phyloP scores from a whole-genome alignment of 2,113 vertebrate species.

The Mirounga angustirostris region DNA sequence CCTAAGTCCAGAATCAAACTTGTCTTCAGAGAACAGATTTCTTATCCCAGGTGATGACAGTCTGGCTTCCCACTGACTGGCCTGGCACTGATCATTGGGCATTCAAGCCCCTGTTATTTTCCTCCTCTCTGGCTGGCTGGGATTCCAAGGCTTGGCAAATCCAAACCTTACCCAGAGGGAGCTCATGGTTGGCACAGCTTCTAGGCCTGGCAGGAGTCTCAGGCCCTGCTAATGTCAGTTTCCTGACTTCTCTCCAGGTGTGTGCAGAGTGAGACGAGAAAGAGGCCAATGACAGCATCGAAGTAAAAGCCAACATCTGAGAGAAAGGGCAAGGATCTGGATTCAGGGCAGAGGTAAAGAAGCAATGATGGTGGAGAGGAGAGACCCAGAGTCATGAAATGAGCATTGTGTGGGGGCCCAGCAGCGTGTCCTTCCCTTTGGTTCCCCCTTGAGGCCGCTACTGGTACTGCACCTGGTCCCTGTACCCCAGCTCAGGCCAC shows the following conservation, averaged over 20 bases:
- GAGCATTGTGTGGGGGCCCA: not conserved
- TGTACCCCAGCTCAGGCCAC: not conserved
- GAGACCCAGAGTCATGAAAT: not conserved
- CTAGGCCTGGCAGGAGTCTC: conserved; percentile 34
- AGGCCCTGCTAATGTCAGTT: conserved; percentile 36
- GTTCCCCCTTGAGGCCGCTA: conserved; percentile 70
- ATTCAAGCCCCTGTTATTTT: conserved; percentile 53
- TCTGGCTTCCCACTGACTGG: conserved; percentile 31
- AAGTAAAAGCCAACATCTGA: conserved; percentile 48
- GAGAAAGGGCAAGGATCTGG: not conserved
- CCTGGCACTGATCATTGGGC: conserved; percentile 28
- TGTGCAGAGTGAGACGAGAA: conserved; percentile 58
- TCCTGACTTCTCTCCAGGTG: conserved; percentile 69
- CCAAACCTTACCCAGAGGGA: conserved; percentile 24
- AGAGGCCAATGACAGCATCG: not conserved
- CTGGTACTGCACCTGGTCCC: conserved; percentile 59
- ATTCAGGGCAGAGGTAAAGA: not conserved
- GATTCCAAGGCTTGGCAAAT: conserved; percentile 42
- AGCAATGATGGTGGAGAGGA: not conserved
- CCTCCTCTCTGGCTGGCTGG: conserved; percentile 50
- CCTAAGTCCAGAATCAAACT: not conserved
- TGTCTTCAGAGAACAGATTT: conserved; percentile 58
- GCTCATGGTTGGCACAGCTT: conserved; percentile 62
- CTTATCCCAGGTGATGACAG: conserved; percentile 32
- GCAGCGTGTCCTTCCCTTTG: conserved; percentile 67